Base-by-base conservation (phyloP, 92 coral and sea anemone species). In the Umimayanthus chanpuru region DNA sequence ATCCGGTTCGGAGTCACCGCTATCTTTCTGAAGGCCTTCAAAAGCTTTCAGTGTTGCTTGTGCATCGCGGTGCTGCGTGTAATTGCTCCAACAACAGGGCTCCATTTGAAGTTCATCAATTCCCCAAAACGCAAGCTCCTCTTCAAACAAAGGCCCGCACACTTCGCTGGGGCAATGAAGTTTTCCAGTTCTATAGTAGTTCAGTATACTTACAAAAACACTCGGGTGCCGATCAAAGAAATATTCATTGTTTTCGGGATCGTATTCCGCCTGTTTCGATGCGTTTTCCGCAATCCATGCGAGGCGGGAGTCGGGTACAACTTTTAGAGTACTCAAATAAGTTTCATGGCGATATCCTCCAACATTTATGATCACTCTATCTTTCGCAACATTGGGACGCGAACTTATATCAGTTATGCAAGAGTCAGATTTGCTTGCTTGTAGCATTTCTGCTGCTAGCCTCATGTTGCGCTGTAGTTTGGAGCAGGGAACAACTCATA, bases 71-170 rank as follows among this genome's bases (percentile, higher is more conserved):
- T 97, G 99, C 40, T 96, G 98, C 0, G 99, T 97, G 80, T 97
- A 97, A 74, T 96, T 97, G 43, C 98, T 95, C 99, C 99, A 97
- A 39, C 99, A 97, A 88, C 99, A 97, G 28, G 99, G 99, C 85
- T 97, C 99, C 99, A 97, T 97, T 76, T 97, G 99, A 20, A 97
- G 89, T 49, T 97, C 99, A 79, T 97, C 99, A 29, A 97, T 97
- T 39, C 99, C 99, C 99, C 99, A 97, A 81, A 95, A 97, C 26
- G 89, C 90, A 40, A 97, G 92, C 87, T 97, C 99, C 64, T 97
- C 99, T 81, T 97, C 98, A 92, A 97, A 97, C 61, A 97, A 80
- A 9, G 99, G 98, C 7, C 99, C 99, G 75, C 99, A 97, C 0
- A 97, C 99, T 85, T 97, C 99, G 28, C 96, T 90, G 4, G 99